Evolutionary conservation across 2,797 vertebrate genomes (phyloP), one percentile per base, ranked within the genome.

Genomic region (Sebastes itinus): DNA sequence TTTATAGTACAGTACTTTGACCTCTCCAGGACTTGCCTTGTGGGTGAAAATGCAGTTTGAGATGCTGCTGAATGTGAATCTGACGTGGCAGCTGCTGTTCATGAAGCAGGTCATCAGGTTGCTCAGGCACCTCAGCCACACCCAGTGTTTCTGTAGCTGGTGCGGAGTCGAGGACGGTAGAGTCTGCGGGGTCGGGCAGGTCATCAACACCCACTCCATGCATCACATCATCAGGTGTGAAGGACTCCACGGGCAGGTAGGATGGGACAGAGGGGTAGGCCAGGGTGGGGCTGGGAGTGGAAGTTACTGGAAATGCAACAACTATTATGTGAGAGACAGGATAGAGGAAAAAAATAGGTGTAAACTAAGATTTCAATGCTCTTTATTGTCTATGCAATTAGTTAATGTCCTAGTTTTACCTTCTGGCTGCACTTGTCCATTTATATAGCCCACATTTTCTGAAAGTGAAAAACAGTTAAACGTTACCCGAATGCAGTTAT

Each of bases 11-110:
- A n/a, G 28, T 13, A 1, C 11, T 13, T 23, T 30, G 28, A 83
- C 85, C 73, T 72, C 70, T 82, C 23, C 71, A 22, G 42, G 76
- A 81, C 78, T 88, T 81, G 30, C 88, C 91, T 80, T 94, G 91
- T 11, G 91, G 91, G 60, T 95, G 94, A 75, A 96, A 93, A 82
- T 95, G 92, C 60, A 96, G 91, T 78, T 95, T 95, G 70, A 96
- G 92, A 28, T 95, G 94, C 82, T 96, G 95, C 72, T 95, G 95
- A 65, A 95, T 92, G 78, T 95, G 93, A 27, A 96, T 92, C 89
- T 95, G 93, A 54, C 90, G 92, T 2, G 94, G 92, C 65, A 91
- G 72, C 82, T 92, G 81, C 63, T 91, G 62, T 2, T 81, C 77
- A 10, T 78, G 78, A 8, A 30, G 66, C 56, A 73, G 46, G 23